Evolutionary conservation across 2,113 vertebrate species (phyloP).

Genomic region (Phylloscopus trochilus): DNA sequence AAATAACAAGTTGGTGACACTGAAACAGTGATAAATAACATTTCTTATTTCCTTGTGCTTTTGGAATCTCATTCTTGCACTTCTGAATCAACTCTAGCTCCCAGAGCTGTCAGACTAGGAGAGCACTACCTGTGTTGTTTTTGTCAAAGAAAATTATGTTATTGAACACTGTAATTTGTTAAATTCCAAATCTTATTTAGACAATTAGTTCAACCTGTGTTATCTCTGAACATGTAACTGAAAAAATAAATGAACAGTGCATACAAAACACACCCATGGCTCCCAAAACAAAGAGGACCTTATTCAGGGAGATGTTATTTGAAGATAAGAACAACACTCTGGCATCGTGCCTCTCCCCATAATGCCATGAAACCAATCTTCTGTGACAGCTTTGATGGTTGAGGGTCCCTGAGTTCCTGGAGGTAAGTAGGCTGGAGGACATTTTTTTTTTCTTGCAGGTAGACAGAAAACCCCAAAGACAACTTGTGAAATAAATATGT

Average conservation of each 20-base stretch:
- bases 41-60: slow-evolving; percentile 25
- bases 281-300: slow-evolving; percentile 30
- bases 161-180: slow-evolving; percentile 21
- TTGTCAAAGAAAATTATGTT: slow-evolving; percentile 11
- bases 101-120: neutral
- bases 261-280: neutral
- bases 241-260: neutral
- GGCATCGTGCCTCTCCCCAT: neutral
- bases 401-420: neutral
- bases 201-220: slow-evolving; percentile 31
- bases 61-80: slow-evolving; percentile 27
- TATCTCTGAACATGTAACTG: slow-evolving; percentile 22
- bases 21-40: slow-evolving; percentile 38
- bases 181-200: slow-evolving; percentile 44
- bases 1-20: slow-evolving; percentile 54
- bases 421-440: neutral
- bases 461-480: neutral
- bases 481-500: neutral
- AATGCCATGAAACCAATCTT: neutral
- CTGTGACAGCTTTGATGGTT: slow-evolving; percentile 13
- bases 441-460: neutral
- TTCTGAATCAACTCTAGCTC: neutral
- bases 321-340: slow-evolving; percentile 6
- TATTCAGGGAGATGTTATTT: slow-evolving; percentile 23
- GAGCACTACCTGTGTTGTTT: neutral